Base-by-base conservation (phyloP, 1,140 invertebrate species). In the Drepana arcuata region DNA sequence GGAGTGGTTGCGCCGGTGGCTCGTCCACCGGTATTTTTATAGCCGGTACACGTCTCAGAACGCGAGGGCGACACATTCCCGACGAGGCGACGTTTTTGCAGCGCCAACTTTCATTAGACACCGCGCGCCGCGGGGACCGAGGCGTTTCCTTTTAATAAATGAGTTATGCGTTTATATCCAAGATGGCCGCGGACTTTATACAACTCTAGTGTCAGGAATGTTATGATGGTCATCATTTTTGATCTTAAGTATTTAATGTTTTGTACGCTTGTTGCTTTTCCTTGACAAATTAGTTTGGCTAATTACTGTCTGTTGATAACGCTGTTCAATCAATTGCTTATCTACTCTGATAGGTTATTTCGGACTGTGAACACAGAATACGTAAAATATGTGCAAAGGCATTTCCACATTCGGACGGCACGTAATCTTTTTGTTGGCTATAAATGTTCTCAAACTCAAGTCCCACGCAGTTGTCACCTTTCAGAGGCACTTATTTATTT, bases 41-140 rank as follows among this genome's bases (percentile, higher is more conserved):
- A 59, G 69, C 49, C 66, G 65, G 71, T 78, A 66, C 62, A 57
- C 67, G 64, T 69, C 54, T 44, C 54, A 61, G 53, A 63, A 60
- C 65, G 68, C 73, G 71, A 50, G 37, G 61, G 66, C 71, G 71
- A 80, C 75, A 80, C 75, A 80, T 80, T 72, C 75, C 60, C 54
- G 44, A 37, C 69, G 61, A 45, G 45, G 54, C 65, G 55, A 64
- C 56, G 72, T 77, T 78, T 80, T 80, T 80, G 67, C 59, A 48
- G 46, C 55, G 57, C 58, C 65, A 69, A 62, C 60, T 69, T 77
- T 66, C 70, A 70, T 74, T 80, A 74, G 70, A 69, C 57, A 64
- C 52, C 63, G 63, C 60, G 53, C 59, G 47, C 47, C 56, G 59
- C 43, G 18, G 41, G 35, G 54, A 55, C 62, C 44, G 49, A 60